Evolutionary conservation across 2,888 invertebrate genomes (phyloP).

Genomic region (Parascotia fuliginaria): DNA sequence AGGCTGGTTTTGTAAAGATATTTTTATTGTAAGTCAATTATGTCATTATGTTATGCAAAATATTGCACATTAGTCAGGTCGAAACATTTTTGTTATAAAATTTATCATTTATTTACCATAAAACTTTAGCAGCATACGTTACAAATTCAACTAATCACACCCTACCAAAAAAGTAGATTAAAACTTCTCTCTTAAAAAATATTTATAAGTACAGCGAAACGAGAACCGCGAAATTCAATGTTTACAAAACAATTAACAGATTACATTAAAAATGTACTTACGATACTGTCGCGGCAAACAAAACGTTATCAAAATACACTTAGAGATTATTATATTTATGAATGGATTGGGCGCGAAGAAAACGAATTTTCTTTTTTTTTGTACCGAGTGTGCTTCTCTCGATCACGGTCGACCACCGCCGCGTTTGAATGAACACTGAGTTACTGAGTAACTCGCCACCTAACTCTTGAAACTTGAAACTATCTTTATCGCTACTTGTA

Average conservation of each 20-base stretch:
- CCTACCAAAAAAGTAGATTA: slow-evolving; percentile 7
- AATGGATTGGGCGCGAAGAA: slow-evolving; percentile 21
- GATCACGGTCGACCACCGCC: slow-evolving; percentile 36
- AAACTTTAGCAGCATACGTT: slow-evolving; percentile 1
- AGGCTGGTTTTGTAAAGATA: slow-evolving; percentile 6
- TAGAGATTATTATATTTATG: slow-evolving; percentile 33
- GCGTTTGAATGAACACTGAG: slow-evolving; percentile 38
- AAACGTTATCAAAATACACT: slow-evolving; percentile 31
- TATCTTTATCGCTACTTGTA: slow-evolving; percentile 37
- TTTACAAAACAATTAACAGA: slow-evolving; percentile 40
- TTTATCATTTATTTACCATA: background rate
- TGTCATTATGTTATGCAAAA: too few species aligned
- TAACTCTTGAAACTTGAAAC: slow-evolving; percentile 36
- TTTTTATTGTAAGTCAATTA: too few species aligned
- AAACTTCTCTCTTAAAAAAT: slow-evolving; percentile 13
- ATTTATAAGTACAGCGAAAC: slow-evolving; percentile 14
- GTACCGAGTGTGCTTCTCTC: slow-evolving; percentile 10
- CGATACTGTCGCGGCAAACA: slow-evolving; percentile 25
- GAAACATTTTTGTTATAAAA: too few species aligned
- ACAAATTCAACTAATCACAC: slow-evolving; percentile 1
- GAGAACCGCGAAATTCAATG: slow-evolving; percentile 35
- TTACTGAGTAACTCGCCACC: slow-evolving; percentile 12
- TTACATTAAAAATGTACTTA: slow-evolving; percentile 34
- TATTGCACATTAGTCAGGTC: too few species aligned
- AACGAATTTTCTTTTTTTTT: slow-evolving; percentile 16